A percentile compares a stretch with the other conserved stretches of the same genome.
These are phyloP conservation scores for Lasioglossum malachurum DNA, from an alignment of 2,888 invertebrate species.

Conservation along the genomic window DNA sequence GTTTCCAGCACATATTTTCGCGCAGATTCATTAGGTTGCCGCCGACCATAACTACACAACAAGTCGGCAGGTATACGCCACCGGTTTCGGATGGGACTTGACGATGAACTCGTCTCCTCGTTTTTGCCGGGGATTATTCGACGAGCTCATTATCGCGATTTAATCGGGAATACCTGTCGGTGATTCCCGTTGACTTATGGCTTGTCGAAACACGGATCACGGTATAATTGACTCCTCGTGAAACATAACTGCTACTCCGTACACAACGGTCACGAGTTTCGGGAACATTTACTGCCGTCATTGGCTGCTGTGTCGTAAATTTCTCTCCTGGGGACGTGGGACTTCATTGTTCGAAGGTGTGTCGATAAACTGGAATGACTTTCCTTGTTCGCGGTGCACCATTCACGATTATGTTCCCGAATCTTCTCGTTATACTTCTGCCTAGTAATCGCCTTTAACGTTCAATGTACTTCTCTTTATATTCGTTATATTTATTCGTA, in stretches of 20 bases:
- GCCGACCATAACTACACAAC: not conserved
- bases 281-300: conserved; percentile 6
- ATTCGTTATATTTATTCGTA: not conserved
- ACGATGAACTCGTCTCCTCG: conserved; percentile 12
- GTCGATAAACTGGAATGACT: not conserved
- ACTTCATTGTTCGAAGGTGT: not conserved
- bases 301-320: conserved; percentile 1
- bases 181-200: not conserved
- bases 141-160: conserved; percentile 17
- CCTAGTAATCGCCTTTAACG: not conserved
- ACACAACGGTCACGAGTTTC: not conserved
- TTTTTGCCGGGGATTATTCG: conserved; percentile 8
- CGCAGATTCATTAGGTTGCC: not conserved
- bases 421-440: not conserved
- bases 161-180: not conserved
- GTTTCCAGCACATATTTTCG: not conserved
- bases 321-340: not conserved
- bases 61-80: not conserved
- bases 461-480: not conserved
- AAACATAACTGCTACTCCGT: not conserved
- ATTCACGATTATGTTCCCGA: not conserved
- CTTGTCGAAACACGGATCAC: not conserved
- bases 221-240: conserved; percentile 32
- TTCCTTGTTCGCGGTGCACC: not conserved
- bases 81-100: conserved; percentile 3